A percentile compares a stretch with the other conserved stretches of the same genome.
These are phyloP conservation scores for Tychaedon coryphoeus DNA, from an alignment of 2,113 vertebrate genomes.

Conservation along the genomic window DNA sequence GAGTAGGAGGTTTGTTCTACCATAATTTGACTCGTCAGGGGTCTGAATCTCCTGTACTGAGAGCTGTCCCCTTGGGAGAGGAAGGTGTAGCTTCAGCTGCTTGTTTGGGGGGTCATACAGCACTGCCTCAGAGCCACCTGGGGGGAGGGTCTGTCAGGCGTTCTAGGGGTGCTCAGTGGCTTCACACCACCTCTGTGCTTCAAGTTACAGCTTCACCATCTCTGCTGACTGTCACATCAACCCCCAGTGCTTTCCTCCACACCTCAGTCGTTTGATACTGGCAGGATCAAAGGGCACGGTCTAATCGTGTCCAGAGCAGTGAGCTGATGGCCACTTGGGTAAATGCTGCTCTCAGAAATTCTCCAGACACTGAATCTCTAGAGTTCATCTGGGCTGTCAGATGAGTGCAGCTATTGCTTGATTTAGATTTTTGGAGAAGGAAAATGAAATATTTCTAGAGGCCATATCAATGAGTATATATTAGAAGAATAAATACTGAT, in stretches of 20 bases:
- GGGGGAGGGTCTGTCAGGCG: neutral
- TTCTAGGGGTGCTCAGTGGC: accelerated
- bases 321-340: neutral
- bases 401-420: neutral
- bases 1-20: neutral
- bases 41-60: neutral
- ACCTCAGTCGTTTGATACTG: neutral
- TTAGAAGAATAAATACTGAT: neutral
- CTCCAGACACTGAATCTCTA: neutral
- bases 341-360: neutral
- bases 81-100: neutral
- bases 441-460: neutral
- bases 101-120: accelerated
- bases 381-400: neutral
- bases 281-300: neutral
- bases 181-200: neutral
- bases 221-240: neutral
- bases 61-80: neutral
- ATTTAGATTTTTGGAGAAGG: neutral
- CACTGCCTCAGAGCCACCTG: accelerated
- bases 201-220: neutral
- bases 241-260: neutral
- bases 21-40: neutral
- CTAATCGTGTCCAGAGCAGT: neutral
- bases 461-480: neutral